Evolutionary conservation across 2,113 vertebrate species (phyloP), one percentile per base, ranked within the genome.

Genomic region (Gallinago media): DNA sequence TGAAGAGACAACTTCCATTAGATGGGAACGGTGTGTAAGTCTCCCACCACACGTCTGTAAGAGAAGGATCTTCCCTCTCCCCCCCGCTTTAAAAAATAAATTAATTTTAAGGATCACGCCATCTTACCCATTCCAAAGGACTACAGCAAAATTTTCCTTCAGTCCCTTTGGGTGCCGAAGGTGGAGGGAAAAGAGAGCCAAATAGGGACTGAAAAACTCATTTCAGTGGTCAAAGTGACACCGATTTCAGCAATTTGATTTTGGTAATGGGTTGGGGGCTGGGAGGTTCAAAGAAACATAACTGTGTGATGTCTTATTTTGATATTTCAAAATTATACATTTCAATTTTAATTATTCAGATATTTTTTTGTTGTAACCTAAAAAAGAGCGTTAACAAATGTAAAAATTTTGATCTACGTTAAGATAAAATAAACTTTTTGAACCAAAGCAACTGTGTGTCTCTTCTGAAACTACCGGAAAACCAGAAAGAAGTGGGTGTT

Each of bases 11-110:
- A 2, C 54, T 49, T 32, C 38, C 36, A 11, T 4, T 7, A 27
- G 36, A 12, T 17, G 47, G 59, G 47, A 55, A 44, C 0, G 1
- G 21, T 3, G 63, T 4, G 27, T 8, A 29, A 25, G 11, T 36
- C 56, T 85, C 67, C 47, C 5, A 0, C 31, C 8, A 15, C 47
- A 5, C 61, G 38, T 21, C 67, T 12, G 10, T 8, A 44, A 27
- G 14, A 32, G 9, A 21, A 16, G 14, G 27, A 21, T 3, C 46
- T 23, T 6, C 9, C 2, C 0, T 6, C 38, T 38, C 38, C 38
- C 38, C 29, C 46, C 26, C 6, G 40, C 40, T 38, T 73, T 12
- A 4, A 23, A 42, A 21, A 27, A 26, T 17, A 54, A 54, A 29
- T 5, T 10, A 16, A 34, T 20, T 42, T 23, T 27, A 67, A 40